These are phyloP conservation scores for Amorpha juglandis DNA, from an alignment of 2,888 invertebrate species.

Conservation along the genomic window DNA sequence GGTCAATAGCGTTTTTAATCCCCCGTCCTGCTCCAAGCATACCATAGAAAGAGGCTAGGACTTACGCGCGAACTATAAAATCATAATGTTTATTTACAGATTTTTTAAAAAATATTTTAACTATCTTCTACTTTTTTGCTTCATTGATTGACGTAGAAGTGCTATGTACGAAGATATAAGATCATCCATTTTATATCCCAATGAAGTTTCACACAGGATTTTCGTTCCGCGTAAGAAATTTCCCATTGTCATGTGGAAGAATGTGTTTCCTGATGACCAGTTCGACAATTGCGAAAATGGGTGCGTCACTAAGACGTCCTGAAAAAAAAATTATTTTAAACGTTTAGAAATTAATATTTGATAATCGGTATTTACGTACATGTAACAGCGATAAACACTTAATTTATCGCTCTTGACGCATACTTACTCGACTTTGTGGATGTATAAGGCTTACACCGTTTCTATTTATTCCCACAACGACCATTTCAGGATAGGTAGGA, in stretches of 20 bases:
- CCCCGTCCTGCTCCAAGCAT: no score
- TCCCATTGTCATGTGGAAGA: slow-evolving; percentile 97
- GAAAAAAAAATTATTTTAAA: slow-evolving; percentile 41
- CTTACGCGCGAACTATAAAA: no score
- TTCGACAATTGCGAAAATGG: slow-evolving; percentile 95
- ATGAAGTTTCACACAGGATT: slow-evolving; percentile 93
- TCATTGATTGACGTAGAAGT: slow-evolving; percentile 74
- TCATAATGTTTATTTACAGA: no score
- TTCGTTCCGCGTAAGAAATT: slow-evolving; percentile 96
- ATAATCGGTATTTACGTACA: background rate
- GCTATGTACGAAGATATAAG: slow-evolving; percentile 95
- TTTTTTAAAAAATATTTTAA: background rate
- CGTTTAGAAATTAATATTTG: background rate
- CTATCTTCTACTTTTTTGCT: slow-evolving; percentile 50
- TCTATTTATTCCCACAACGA: slow-evolving; percentile 95
- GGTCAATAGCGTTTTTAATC: no score
- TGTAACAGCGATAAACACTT: background rate
- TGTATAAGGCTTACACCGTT: slow-evolving; percentile 96
- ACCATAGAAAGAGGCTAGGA: no score
- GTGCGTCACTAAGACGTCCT: slow-evolving; percentile 93
- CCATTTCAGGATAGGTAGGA: slow-evolving; percentile 92
- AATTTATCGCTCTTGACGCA: background rate
- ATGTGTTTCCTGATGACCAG: slow-evolving; percentile 98
- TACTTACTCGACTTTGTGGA: slow-evolving; percentile 91
- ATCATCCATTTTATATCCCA: slow-evolving; percentile 99